Evolutionary conservation across 2,113 vertebrate genomes (phyloP).

Genomic region (Carassius auratus): DNA sequence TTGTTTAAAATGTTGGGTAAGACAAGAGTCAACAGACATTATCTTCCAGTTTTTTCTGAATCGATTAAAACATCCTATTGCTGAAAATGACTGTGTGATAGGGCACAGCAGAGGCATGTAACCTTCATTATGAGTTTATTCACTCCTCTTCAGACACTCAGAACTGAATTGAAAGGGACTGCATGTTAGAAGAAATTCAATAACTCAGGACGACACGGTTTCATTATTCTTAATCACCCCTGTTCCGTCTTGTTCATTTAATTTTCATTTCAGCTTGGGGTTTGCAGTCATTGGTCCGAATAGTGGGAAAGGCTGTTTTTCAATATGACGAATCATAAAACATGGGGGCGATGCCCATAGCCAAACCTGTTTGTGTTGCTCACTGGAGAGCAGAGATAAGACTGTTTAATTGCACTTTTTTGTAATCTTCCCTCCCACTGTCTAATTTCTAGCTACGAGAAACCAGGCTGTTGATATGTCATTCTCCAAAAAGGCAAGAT

Average conservation of each 20-base stretch:
- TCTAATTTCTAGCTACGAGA: constrained; percentile 45
- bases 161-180: constrained; percentile 3
- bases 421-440: constrained; percentile 28
- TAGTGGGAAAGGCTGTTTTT: neutral
- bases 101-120: constrained; percentile 15
- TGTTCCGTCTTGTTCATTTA: neutral
- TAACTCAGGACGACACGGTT: constrained; percentile 9
- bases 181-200: constrained; percentile 24
- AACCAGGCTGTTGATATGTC: constrained; percentile 36
- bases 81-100: neutral
- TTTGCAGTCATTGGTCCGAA: neutral
- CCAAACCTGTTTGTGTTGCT: constrained; percentile 12
- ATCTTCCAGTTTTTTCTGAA: neutral
- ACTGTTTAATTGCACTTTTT: constrained; percentile 47
- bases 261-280: constrained; percentile 7
- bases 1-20: no score
- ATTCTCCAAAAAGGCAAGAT: constrained; percentile 47
- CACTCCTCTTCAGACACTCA: constrained; percentile 5
- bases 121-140: constrained; percentile 7
- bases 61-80: constrained; percentile 14
- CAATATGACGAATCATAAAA: constrained; percentile 38
- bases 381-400: constrained; percentile 40
- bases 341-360: neutral
- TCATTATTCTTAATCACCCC: constrained; percentile 30
- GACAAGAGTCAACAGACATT: neutral